Evolutionary conservation across 2,113 vertebrate species (phyloP), one percentile per base, ranked within the genome.

Genomic region (Alaudala cheleensis): DNA sequence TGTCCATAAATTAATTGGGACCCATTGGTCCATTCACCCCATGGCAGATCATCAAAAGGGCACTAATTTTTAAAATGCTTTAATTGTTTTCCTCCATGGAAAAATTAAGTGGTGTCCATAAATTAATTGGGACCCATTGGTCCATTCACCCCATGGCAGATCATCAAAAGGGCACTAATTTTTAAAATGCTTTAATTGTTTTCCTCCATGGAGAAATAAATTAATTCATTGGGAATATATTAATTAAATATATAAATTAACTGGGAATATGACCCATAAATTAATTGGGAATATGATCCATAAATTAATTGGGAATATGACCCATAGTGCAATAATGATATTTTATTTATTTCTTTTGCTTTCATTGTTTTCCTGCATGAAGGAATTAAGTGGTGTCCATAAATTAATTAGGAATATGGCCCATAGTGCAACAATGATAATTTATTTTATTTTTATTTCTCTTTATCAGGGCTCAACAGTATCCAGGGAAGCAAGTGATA

Each of bases 401-500:
- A 25, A 29, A 42, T 53, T 79, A 18, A 28, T 26, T 4, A 13
- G 54, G 31, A 58, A 23, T 57, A 3, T 28, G 47, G 28, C 26
- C 33, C 17, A 1, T 0, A 9, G 19, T 53, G 31, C 58, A 65
- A 42, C 15, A 12, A 42, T 42, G 37, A n/a, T 56, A 34, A 8
- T 54, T 54, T 54, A 74, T 64, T 92, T 56, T 25, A n/a, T 95
- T 83, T 45, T 37, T 9, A 37, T 86, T 49, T 77, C 40, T 56
- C 84, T 76, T 84, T 77, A 84, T 45, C 90, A 99, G 99, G 99
- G 99, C 88, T 99, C 99, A 42, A 99, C 99, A 4, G 99, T 99
- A 72, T 98, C 99, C 47, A 98, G 99, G 97, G 99, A 99, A 98
- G 99, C 99, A 39, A 99, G 99, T 31, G 99, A 99, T 95, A 99